Conservation (phyloP, 2,888 invertebrate genomes). For the Idaea aversata region DNA sequence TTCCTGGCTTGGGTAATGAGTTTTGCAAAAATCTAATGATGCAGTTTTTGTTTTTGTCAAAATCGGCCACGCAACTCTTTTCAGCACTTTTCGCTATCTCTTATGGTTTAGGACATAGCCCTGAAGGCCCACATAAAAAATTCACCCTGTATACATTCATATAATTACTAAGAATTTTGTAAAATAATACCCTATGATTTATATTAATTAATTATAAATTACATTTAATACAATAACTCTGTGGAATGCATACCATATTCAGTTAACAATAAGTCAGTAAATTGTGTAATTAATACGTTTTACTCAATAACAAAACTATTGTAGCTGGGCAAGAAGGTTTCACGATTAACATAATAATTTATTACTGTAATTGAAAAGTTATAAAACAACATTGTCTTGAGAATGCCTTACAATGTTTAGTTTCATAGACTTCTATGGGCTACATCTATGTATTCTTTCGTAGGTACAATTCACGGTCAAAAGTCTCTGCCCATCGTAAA, state of each 20-base stretch:
- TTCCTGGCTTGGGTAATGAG: no score
- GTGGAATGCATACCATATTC: neutral
- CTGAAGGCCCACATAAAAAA: no score
- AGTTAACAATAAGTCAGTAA: conserved; percentile 2
- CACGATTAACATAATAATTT: conserved; percentile 11
- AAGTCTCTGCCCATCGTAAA: no score
- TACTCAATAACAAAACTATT: neutral
- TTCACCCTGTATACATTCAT: no score
- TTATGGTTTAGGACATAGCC: no score
- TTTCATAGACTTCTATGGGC: neutral
- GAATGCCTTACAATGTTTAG: neutral
- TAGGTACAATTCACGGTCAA: no score
- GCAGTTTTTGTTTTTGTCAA: no score
- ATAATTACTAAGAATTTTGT: conserved; percentile 3
- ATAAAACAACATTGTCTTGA: conserved; percentile 17
- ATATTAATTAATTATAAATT: neutral
- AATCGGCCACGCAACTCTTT: no score
- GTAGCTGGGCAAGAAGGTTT: neutral
- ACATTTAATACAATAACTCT: neutral
- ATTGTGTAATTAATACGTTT: conserved; percentile 11
- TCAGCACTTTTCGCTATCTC: no score
- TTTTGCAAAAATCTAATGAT: no score
- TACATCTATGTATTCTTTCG: neutral
- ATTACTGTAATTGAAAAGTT: conserved; percentile 11
- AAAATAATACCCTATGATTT: neutral